Conservation (phyloP, 2,888 invertebrate genomes). For the Agrenia bidenticulata region DNA sequence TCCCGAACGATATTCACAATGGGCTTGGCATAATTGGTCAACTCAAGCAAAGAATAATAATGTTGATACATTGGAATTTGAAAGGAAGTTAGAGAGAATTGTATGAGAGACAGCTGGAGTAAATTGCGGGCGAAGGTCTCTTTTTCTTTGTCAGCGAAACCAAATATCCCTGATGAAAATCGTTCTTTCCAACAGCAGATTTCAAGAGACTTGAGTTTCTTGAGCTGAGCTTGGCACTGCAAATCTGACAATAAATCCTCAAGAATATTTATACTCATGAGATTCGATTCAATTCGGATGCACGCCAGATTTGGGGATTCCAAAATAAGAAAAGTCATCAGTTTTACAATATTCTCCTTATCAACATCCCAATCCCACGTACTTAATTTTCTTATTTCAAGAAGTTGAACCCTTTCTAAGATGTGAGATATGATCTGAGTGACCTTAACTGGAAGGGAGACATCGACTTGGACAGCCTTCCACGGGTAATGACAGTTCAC, state of each 20-base stretch:
- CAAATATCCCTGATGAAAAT: neutral
- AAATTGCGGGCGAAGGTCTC: conserved; percentile 38
- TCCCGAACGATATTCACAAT: conserved; percentile 34
- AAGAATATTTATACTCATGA: conserved; percentile 25
- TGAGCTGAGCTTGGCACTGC: conserved; percentile 12
- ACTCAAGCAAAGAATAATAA: conserved; percentile 19
- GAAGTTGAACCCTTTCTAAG: conserved; percentile 11
- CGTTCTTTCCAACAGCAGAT: no score
- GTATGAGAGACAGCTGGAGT: conserved; percentile 34
- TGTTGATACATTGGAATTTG: conserved; percentile 27
- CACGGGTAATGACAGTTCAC: conserved; percentile 20
- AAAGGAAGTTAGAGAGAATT: conserved; percentile 19
- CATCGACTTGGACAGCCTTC: conserved; percentile 27
- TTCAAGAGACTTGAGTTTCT: conserved; percentile 21
- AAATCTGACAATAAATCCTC: conserved; percentile 26
- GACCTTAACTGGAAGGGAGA: conserved; percentile 20
- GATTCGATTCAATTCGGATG: conserved; percentile 18
- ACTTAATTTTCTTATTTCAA: conserved; percentile 1
- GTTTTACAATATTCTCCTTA: conserved; percentile 4
- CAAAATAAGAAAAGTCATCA: conserved; percentile 19
- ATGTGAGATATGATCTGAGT: conserved; percentile 23
- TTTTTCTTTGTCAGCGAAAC: conserved; percentile 24
- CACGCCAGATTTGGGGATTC: neutral
- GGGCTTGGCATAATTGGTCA: conserved; percentile 25
- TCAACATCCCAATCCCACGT: neutral